phyloP scores from a whole-genome alignment of 1,140 invertebrate genomes.

The Goniozus legneri region DNA sequence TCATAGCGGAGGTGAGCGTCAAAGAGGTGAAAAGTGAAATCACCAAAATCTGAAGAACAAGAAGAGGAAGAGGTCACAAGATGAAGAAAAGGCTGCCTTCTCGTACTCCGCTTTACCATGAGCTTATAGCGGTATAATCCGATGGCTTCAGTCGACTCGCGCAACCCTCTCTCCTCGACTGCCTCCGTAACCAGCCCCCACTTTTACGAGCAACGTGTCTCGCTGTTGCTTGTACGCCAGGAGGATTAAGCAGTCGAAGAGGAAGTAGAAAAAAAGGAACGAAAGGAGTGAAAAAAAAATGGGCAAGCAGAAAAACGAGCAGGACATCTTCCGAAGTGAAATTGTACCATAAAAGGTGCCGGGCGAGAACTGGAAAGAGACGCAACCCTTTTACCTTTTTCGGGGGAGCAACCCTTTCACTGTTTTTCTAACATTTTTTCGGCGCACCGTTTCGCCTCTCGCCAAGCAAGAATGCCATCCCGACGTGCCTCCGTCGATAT shows the following conservation, averaged over 20 bases:
- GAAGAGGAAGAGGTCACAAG: too few relatives aligned
- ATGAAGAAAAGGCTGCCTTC: too few relatives aligned
- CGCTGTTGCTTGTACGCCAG: too few relatives aligned
- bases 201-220: too few relatives aligned
- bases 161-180: too few relatives aligned
- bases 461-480: not conserved
- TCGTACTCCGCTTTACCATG: not conserved
- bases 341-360: constrained; percentile 26
- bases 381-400: constrained; percentile 18
- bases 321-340: constrained; percentile 22
- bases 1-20: not conserved
- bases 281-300: constrained; percentile 1
- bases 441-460: not conserved
- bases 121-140: constrained; percentile 9
- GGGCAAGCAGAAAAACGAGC: not conserved
- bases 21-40: not conserved
- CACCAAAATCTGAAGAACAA: too few relatives aligned
- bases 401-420: constrained; percentile 2
- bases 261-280: constrained; percentile 1
- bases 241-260: not conserved
- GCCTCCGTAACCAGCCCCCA: too few relatives aligned
- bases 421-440: constrained; percentile 1
- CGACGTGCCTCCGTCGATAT: not conserved
- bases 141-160: not conserved
- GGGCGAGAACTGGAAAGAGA: not conserved